Conservation (phyloP, 2,113 vertebrate species). For the Phalacrocorax carbo region DNA sequence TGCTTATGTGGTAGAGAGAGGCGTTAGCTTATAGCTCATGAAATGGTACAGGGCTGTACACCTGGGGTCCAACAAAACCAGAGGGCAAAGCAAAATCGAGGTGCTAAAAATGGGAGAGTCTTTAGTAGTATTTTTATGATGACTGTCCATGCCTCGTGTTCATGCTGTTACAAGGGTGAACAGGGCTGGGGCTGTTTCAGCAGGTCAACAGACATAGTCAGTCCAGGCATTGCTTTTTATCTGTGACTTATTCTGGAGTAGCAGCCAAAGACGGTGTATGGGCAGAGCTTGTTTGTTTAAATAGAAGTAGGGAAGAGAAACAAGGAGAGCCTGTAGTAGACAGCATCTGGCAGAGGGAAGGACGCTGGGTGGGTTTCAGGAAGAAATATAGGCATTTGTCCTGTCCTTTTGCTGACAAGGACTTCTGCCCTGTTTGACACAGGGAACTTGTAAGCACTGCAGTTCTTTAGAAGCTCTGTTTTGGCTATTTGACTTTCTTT, state of each 20-base stretch:
- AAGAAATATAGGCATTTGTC: neutral
- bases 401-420: neutral
- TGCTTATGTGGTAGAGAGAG: neutral
- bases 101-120: neutral
- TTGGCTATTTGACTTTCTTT: neutral
- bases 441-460: neutral
- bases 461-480: neutral
- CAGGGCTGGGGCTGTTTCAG: neutral
- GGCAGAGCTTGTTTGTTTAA: neutral
- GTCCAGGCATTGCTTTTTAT: neutral
- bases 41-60: neutral
- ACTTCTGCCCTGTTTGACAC: neutral
- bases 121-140: neutral
- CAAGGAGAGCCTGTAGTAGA: neutral
- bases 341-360: neutral
- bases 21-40: neutral
- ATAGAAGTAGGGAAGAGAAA: neutral
- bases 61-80: neutral
- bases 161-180: fast-evolving
- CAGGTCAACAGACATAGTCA: neutral
- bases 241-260: neutral
- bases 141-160: neutral
- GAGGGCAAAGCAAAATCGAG: neutral
- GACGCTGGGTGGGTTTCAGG: neutral
- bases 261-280: neutral